Conservation (phyloP, 2,113 vertebrate species). For the Heterotis niloticus region DNA sequence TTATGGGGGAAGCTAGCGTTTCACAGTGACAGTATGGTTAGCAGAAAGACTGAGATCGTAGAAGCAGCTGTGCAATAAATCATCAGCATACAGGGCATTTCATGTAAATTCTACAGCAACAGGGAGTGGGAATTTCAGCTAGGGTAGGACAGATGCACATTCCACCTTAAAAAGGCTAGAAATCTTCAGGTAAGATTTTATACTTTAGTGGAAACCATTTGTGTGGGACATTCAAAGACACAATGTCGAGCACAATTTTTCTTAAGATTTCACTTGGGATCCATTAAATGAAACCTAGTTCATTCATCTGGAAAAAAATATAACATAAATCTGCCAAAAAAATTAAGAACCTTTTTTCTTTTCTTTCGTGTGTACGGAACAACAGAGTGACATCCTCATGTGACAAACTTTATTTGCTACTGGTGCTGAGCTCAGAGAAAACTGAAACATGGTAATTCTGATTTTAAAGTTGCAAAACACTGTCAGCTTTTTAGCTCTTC, state of each 20-base stretch:
- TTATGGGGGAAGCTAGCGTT: no score
- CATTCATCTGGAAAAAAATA: neutral
- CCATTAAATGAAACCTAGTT: neutral
- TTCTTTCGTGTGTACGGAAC: neutral
- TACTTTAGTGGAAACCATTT: neutral
- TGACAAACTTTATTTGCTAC: no score
- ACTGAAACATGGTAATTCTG: no score
- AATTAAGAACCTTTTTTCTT: neutral
- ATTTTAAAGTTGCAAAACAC: no score
- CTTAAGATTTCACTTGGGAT: neutral
- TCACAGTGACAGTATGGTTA: neutral
- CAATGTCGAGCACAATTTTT: neutral
- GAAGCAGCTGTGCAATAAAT: neutral
- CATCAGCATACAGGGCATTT: neutral
- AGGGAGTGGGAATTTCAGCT: no score
- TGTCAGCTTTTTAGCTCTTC: no score
- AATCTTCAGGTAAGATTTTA: slow-evolving; percentile 1
- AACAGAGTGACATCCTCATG: no score
- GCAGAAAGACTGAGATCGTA: neutral
- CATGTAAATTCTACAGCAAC: no score
- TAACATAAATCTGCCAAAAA: neutral
- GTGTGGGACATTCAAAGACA: neutral
- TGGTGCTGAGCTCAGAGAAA: no score
- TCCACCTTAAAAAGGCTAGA: neutral
- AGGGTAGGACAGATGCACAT: neutral